Base-by-base conservation (phyloP, 2,113 vertebrate genomes). In the Cyphomyrus plagiostoma region DNA sequence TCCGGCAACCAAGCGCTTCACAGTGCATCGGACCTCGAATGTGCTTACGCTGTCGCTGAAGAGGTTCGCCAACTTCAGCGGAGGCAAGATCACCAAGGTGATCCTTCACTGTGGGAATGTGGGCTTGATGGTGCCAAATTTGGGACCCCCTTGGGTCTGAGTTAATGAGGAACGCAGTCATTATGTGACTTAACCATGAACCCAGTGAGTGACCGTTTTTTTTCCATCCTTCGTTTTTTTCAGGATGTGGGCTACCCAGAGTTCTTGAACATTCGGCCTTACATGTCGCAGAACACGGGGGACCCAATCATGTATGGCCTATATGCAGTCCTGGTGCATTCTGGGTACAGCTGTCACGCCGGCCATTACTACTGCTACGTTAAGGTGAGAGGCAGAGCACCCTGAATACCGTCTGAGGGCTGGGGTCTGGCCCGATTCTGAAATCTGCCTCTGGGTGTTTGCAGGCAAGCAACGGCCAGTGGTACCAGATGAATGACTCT, bases 401-500 rank as follows among this genome's bases (percentile, higher is more conserved):
- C 17, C 19, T 23, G 5, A 23, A n/a, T 5, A 10, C 82, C n/a
- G 35, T 80, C 30, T 39, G 30, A 35, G 5, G 4, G 35, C 70
- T 74, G 66, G 26, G 66, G 66, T 21, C 77, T 5, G 11, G 48
- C 7, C 26, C 9, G 30, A 19, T 46, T 53, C 56, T 62, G 17
- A 52, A 49, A 77, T 4, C 15, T 49, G n/a, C 1, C 35, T 0
- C 26, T 80, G 45, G n/a, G 19, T 45, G 50, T 58, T 89, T 56
- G 0, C 92, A 99, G 98, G 98, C 98, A 1, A 99, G 98, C 93
- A 99, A 96, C 0, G 98, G 98, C 5, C 98, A 99, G 92, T 99
- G 98, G 98, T 99, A 98, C 91, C 98, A 99, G 91, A 99, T 99
- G 98, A 99, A 99, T 0, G 98, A 99, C 91, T 97, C 97, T 0